Evolutionary conservation across 2,888 invertebrate species (phyloP).

Genomic region (Netelia melanura): DNA sequence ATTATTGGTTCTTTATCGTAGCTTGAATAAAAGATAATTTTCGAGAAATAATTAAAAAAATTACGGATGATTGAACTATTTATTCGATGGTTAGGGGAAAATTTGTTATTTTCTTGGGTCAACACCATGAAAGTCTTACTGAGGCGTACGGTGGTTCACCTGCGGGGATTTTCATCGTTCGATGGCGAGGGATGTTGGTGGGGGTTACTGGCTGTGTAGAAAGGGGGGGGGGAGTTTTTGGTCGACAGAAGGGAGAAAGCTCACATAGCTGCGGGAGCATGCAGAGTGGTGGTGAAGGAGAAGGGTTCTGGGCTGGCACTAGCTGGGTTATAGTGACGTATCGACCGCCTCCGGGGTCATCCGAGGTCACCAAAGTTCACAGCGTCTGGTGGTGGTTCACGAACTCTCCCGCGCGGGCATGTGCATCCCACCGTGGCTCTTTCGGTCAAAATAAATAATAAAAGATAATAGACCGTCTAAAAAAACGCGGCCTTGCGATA

Average conservation of each 20-base stretch:
- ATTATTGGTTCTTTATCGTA: too few relatives aligned
- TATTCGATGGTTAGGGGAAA: too few relatives aligned
- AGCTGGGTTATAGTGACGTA: constrained; percentile 78
- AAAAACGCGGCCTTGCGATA: background rate
- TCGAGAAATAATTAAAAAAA: too few relatives aligned
- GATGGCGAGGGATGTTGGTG: background rate
- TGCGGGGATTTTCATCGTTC: background rate
- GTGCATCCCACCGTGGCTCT: constrained; percentile 60
- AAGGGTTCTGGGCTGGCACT: constrained; percentile 42
- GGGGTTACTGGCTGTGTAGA: background rate
- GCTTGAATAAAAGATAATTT: too few relatives aligned
- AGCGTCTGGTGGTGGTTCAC: constrained; percentile 78
- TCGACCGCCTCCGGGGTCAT: constrained; percentile 82
- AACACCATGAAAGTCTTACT: too few relatives aligned
- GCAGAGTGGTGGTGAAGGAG: background rate
- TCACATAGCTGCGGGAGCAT: constrained; percentile 12
- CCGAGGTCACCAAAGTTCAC: constrained; percentile 83
- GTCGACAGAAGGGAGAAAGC: constrained; percentile 32
- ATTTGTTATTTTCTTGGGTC: too few relatives aligned
- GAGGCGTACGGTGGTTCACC: background rate
- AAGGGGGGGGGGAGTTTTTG: background rate
- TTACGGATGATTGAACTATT: too few relatives aligned
- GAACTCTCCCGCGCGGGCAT: constrained; percentile 69
- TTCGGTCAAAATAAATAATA: constrained; percentile 50
- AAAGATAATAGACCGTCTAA: background rate